Evolutionary conservation across 2,797 vertebrate genomes (phyloP).

Genomic region (Lycodopsis pacificus): DNA sequence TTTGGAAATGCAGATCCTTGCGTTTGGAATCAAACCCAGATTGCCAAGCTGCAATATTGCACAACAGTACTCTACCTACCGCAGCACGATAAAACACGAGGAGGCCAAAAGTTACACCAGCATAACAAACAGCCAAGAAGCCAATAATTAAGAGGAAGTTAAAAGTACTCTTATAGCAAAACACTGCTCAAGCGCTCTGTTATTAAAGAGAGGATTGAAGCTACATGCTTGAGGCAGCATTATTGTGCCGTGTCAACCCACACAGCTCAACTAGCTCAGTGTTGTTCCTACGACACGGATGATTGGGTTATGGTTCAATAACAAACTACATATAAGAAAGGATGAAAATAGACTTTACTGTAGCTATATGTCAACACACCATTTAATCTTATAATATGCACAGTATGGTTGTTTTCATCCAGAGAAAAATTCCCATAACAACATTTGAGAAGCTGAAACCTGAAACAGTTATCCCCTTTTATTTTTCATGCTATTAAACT

Average conservation of each 20-base stretch:
- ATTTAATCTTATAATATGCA: background rate
- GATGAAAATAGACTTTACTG: constrained; percentile 1
- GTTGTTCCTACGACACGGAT: constrained; percentile 15
- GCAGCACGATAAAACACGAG: constrained; percentile 27
- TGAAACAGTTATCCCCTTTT: background rate
- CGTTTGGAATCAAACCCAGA: constrained; percentile 8
- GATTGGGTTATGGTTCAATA: constrained; percentile 17
- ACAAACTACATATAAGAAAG: background rate
- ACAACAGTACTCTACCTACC: constrained; percentile 20
- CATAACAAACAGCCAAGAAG: constrained; percentile 9
- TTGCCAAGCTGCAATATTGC: constrained; percentile 15
- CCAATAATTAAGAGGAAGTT: constrained; percentile 40
- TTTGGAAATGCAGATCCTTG: constrained; percentile 9
- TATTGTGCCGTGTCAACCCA: constrained; percentile 12
- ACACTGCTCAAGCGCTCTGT: constrained; percentile 36
- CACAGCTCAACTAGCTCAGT: constrained; percentile 20
- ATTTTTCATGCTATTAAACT: background rate
- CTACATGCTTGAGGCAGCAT: constrained; percentile 12
- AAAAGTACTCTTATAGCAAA: constrained; percentile 23
- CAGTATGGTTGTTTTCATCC: background rate
- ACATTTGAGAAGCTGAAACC: background rate
- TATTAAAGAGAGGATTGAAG: constrained; percentile 11
- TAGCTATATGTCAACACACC: background rate
- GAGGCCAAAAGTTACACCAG: background rate
- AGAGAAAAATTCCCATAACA: background rate